A percentile compares a stretch with the other conserved stretches of the same genome.
phyloP scores from a whole-genome alignment of 2,888 invertebrate species.

The Yponomeuta plumbellus region DNA sequence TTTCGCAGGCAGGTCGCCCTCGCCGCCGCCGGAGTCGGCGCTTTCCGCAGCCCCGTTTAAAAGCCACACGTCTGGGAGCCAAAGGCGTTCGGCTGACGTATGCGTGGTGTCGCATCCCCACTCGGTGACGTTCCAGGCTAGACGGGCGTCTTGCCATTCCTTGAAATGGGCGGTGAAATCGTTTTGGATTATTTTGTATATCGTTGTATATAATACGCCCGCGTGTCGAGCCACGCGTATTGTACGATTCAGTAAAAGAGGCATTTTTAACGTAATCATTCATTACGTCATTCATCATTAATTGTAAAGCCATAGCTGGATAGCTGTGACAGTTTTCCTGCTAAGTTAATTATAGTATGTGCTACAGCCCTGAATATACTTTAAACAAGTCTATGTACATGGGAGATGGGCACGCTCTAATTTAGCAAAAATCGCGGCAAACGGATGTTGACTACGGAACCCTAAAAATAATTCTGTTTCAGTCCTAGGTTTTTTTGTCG shows the following conservation, averaged over 20 bases:
- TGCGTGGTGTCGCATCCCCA: constrained; percentile 79
- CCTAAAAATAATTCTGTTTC: too few species aligned
- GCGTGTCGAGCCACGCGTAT: too few species aligned
- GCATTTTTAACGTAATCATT: not conserved
- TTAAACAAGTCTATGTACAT: too few species aligned
- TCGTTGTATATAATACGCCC: not conserved
- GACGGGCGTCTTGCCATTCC: constrained; percentile 86
- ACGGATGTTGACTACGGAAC: too few species aligned
- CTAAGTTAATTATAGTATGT: too few species aligned
- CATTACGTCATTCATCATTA: not conserved
- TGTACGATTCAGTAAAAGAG: not conserved
- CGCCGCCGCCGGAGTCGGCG: constrained; percentile 72
- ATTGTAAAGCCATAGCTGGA: too few species aligned
- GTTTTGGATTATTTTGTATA: constrained; percentile 11
- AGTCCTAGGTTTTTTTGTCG: too few species aligned
- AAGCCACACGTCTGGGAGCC: constrained; percentile 85
- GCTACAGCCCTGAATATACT: too few species aligned
- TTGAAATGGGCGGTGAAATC: constrained; percentile 41
- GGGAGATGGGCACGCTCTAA: too few species aligned
- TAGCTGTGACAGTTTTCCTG: too few species aligned
- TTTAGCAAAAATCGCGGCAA: too few species aligned
- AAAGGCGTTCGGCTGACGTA: constrained; percentile 83
- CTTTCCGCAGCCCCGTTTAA: constrained; percentile 82
- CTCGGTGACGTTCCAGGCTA: constrained; percentile 81
- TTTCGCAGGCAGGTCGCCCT: constrained; percentile 77